Evolutionary conservation across 64 coral and sea anemone species (phyloP).

Genomic region (Pocillopora damicornis): DNA sequence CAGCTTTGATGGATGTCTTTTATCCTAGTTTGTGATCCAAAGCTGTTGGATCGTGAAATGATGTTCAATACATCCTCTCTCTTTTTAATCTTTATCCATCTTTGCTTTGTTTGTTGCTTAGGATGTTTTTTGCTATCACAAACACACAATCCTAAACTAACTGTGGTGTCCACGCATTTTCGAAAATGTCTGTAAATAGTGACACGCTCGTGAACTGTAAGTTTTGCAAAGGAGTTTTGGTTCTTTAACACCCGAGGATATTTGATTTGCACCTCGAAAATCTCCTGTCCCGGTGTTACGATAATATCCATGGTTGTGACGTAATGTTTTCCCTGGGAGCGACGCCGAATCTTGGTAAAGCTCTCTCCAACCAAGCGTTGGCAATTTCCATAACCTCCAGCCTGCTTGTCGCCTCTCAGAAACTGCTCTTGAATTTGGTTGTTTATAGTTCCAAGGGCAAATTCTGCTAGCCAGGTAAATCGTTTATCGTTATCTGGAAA

Average conservation of each 20-base stretch:
- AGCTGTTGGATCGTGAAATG: conserved; percentile 57
- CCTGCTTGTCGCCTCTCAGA: conserved; percentile 22
- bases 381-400: conserved; percentile 73
- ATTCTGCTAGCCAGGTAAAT: conserved; percentile 87
- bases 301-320: conserved; percentile 85
- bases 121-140: conserved; percentile 46
- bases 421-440: conserved; percentile 81
- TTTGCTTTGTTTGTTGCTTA: conserved; percentile 31
- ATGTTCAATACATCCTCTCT: conserved; percentile 57
- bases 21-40: conserved; percentile 46
- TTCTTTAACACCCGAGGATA: conserved; percentile 33
- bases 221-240: conserved; percentile 23
- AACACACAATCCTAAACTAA: conserved; percentile 70
- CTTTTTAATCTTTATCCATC: conserved; percentile 53
- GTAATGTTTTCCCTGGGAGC: conserved; percentile 9
- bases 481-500: conserved; percentile 71
- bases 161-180: conserved; percentile 54
- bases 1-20: conserved; percentile 64
- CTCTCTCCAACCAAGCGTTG: conserved; percentile 62
- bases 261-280: conserved; percentile 80
- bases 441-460: conserved; percentile 80
- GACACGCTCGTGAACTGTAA: conserved; percentile 53
- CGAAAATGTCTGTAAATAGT: conserved; percentile 85
- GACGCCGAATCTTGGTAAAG: conserved; percentile 74
- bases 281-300: conserved; percentile 65